A percentile compares a stretch with the other conserved stretches of the same genome.
Evolutionary conservation across 2,113 vertebrate species (phyloP).

Genomic region (Chaetorhynchus papuensis): DNA sequence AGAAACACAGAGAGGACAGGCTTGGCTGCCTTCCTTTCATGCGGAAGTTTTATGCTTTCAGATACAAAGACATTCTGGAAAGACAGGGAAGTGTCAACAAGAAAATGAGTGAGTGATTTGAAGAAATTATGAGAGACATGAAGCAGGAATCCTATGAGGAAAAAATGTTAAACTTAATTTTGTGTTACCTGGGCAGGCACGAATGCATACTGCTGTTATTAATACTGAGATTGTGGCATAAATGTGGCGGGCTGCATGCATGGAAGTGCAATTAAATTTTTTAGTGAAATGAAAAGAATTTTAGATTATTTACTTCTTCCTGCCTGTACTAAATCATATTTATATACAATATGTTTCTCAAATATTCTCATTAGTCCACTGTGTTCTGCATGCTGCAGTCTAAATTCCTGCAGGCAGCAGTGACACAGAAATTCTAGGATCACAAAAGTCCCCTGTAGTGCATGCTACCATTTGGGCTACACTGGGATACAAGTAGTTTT

Average conservation of each 20-base stretch:
- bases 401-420: not conserved
- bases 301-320: not conserved
- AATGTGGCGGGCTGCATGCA: not conserved
- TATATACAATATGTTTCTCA: not conserved
- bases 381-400: not conserved
- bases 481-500: not conserved
- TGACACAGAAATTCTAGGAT: not conserved
- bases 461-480: not conserved
- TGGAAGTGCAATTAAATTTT: not conserved
- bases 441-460: not conserved
- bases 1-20: not conserved
- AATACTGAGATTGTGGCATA: not conserved
- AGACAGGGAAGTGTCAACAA: not conserved
- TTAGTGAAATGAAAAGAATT: not conserved
- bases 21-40: not conserved
- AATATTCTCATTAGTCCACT: not conserved
- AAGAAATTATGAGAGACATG: not conserved
- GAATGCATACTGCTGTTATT: not conserved
- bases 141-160: not conserved
- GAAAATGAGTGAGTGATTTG: not conserved
- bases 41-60: not conserved
- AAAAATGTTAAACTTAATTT: not conserved
- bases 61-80: not conserved
- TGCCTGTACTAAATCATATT: not conserved
- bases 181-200: accelerated